phyloP scores from a whole-genome alignment of 2,797 vertebrate genomes.

The Benthosema pterotum region DNA sequence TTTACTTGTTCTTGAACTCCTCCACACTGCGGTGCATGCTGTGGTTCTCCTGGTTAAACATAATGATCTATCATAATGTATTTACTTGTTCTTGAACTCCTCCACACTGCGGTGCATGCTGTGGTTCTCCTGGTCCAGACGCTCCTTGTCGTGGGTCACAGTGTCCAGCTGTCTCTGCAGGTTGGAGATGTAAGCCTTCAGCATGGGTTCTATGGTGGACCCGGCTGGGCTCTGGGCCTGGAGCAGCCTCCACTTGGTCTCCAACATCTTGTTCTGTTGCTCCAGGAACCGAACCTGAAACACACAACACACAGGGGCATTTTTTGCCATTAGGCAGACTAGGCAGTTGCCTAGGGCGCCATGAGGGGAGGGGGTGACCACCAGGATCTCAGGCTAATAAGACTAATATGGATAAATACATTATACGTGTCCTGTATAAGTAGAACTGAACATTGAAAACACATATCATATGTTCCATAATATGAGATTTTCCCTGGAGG shows the following conservation, averaged over 20 bases:
- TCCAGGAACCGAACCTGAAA: conserved; percentile 85
- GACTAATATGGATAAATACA: too few relatives aligned
- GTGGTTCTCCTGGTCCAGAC: conserved; percentile 76
- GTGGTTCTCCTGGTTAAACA: conserved; percentile 72
- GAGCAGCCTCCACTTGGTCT: conserved; percentile 88
- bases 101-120: conserved; percentile 74
- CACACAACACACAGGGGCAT: not conserved
- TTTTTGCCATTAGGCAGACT: too few relatives aligned
- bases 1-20: conserved; percentile 55
- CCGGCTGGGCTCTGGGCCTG: conserved; percentile 63
- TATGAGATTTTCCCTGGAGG: too few relatives aligned
- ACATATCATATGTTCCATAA: too few relatives aligned
- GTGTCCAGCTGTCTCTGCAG: conserved; percentile 76
- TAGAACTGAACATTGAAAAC: too few relatives aligned
- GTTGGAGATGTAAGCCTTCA: conserved; percentile 75
- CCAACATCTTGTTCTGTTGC: conserved; percentile 90
- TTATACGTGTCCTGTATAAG: too few relatives aligned
- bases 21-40: conserved; percentile 74
- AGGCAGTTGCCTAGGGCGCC: too few relatives aligned
- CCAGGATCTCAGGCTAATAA: too few relatives aligned
- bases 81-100: conserved; percentile 55
- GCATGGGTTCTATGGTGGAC: conserved; percentile 73
- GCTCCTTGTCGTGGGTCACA: conserved; percentile 58
- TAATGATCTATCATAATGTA: not conserved
- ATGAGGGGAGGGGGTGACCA: too few relatives aligned